These are phyloP conservation scores for Aspidoscelis tigris DNA, from an alignment of 2,113 vertebrate genomes.

Conservation along the genomic window DNA sequence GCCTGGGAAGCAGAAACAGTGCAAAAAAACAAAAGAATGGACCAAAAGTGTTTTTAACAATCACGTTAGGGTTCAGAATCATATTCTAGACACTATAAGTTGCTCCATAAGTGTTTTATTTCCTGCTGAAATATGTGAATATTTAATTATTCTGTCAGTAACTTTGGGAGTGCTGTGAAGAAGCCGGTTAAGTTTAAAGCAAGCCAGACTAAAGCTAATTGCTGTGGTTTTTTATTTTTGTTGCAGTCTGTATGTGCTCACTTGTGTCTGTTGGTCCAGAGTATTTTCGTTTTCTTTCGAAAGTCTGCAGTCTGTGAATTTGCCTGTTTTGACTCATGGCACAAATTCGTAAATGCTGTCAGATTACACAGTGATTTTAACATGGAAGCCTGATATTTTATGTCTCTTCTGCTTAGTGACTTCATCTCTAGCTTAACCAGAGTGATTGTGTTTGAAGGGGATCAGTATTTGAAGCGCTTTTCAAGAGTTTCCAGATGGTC, in stretches of 20 bases:
- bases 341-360: not conserved
- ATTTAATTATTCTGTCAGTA: not conserved
- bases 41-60: not conserved
- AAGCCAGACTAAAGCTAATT: constrained; percentile 18
- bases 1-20: not conserved
- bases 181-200: not conserved
- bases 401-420: constrained; percentile 27
- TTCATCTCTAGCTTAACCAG: constrained; percentile 30
- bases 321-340: not conserved
- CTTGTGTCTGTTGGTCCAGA: no score
- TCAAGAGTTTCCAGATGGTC: constrained; percentile 11
- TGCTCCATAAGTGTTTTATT: not conserved
- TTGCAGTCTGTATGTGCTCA: not conserved
- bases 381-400: constrained; percentile 31
- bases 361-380: constrained; percentile 5
- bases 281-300: not conserved
- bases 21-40: not conserved
- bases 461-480: constrained; percentile 24
- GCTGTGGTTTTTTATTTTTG: not conserved
- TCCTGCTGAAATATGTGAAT: not conserved
- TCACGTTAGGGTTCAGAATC: not conserved
- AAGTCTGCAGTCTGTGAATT: not conserved
- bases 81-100: not conserved
- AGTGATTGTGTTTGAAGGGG: constrained; percentile 13
- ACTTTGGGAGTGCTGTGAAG: constrained; percentile 27